Evolutionary conservation across 2,113 vertebrate genomes (phyloP).

Genomic region (Emydocephalus ijimae): DNA sequence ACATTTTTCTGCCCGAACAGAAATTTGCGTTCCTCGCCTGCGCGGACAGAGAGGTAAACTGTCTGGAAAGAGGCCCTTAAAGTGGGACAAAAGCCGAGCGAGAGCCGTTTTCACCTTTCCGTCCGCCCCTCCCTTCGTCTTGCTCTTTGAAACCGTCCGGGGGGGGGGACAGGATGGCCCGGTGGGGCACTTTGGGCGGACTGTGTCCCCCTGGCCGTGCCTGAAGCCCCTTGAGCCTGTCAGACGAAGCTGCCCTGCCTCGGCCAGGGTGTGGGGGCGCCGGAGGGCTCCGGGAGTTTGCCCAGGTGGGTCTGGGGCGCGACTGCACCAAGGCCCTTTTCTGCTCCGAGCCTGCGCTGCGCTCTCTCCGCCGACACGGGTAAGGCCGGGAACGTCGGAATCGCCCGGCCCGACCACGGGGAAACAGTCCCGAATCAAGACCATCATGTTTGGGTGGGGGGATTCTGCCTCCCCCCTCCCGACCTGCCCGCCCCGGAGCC

Average conservation of each 20-base stretch:
- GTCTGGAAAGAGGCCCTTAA: neutral
- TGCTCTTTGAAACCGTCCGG: neutral
- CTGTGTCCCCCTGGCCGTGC: neutral
- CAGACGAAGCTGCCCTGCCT: neutral
- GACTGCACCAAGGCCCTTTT: neutral
- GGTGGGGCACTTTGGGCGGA: neutral
- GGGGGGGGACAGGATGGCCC: neutral
- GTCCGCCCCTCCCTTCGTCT: rapidly evolving
- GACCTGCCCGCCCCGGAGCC: neutral
- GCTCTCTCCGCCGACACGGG: neutral
- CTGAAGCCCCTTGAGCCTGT: neutral
- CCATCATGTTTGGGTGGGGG: neutral
- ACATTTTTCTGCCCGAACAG: neutral
- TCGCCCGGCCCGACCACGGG: neutral
- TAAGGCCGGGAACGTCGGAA: neutral
- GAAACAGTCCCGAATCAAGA: neutral
- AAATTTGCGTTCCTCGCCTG: neutral
- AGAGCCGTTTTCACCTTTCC: neutral
- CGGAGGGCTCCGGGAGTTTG: neutral
- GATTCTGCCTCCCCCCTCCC: neutral
- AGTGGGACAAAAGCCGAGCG: neutral
- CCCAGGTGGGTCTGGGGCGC: neutral
- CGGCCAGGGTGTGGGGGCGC: neutral
- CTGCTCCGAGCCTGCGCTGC: neutral
- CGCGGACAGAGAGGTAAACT: neutral